Percentiles rank a stretch among this genome's conserved stretches.
phyloP scores from a whole-genome alignment of 2,888 invertebrate species.

The Scrobipalpa atriplicella region DNA sequence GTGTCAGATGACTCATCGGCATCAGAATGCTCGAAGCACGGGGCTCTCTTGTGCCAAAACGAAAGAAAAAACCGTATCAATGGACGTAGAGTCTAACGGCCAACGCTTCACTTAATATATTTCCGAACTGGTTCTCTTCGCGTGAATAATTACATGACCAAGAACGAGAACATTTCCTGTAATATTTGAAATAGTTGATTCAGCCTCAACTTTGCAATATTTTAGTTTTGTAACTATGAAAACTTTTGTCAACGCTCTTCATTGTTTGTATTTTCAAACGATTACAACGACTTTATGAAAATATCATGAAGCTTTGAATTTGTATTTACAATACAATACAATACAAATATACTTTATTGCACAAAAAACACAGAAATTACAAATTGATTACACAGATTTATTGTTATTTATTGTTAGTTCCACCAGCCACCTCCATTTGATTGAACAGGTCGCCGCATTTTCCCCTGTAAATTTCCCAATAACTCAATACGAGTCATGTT shows the following conservation, averaged over 20 bases:
- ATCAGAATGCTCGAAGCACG: constrained; percentile 17
- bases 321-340: no score
- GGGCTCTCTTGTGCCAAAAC: constrained; percentile 7
- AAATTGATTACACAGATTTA: neutral
- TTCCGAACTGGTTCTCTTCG: neutral
- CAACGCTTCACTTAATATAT: neutral
- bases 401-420: neutral
- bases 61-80: constrained; percentile 23
- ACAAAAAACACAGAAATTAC: no score
- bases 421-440: no score
- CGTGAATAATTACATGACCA: neutral
- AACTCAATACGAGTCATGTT: neutral
- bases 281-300: no score
- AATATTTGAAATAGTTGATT: neutral
- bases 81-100: constrained; percentile 18
- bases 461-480: neutral
- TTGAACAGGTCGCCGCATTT: neutral
- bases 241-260: no score
- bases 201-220: neutral
- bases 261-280: no score
- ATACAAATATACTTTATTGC: no score
- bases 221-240: neutral
- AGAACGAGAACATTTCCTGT: neutral
- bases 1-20: constrained; percentile 15
- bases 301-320: no score